Percentiles rank a stretch among this genome's conserved stretches.
These are phyloP conservation scores for Archips xylosteana DNA, from an alignment of 2,888 invertebrate genomes.

Conservation along the genomic window DNA sequence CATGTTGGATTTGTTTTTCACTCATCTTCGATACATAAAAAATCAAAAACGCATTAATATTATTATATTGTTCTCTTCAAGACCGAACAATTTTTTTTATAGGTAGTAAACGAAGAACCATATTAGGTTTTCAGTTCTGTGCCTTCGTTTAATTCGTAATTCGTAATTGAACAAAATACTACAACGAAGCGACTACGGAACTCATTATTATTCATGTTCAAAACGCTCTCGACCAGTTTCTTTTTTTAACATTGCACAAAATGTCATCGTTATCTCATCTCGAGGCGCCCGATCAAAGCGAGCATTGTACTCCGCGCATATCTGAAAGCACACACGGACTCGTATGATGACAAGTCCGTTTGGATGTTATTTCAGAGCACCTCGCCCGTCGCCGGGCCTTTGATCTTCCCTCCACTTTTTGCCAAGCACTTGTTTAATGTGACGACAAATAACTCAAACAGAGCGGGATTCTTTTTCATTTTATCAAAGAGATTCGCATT, in stretches of 20 bases:
- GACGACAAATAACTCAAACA: slow-evolving; percentile 84
- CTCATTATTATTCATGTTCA: neutral
- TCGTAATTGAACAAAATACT: neutral
- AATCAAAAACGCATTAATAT: too few species aligned
- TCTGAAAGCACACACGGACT: slow-evolving; percentile 47
- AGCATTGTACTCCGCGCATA: slow-evolving; percentile 46
- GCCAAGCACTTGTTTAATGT: slow-evolving; percentile 79
- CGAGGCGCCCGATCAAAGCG: slow-evolving; percentile 35
- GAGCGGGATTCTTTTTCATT: slow-evolving; percentile 75
- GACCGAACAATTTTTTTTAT: too few species aligned
- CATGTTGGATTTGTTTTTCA: too few species aligned
- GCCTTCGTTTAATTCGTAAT: too few species aligned
- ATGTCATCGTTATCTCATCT: slow-evolving; percentile 40
- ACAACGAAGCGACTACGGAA: neutral
- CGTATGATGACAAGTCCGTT: slow-evolving; percentile 61
- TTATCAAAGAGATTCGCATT: slow-evolving; percentile 71
- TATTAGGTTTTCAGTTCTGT: too few species aligned
- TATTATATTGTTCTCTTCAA: too few species aligned
- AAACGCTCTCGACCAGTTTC: neutral
- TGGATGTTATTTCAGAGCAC: slow-evolving; percentile 76
- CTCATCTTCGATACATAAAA: too few species aligned
- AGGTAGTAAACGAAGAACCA: too few species aligned
- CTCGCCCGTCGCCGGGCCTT: slow-evolving; percentile 71
- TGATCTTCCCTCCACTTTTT: slow-evolving; percentile 81
- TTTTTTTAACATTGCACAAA: slow-evolving; percentile 27